Conservation (phyloP, 1,140 invertebrate genomes). For the Polyergus mexicanus region DNA sequence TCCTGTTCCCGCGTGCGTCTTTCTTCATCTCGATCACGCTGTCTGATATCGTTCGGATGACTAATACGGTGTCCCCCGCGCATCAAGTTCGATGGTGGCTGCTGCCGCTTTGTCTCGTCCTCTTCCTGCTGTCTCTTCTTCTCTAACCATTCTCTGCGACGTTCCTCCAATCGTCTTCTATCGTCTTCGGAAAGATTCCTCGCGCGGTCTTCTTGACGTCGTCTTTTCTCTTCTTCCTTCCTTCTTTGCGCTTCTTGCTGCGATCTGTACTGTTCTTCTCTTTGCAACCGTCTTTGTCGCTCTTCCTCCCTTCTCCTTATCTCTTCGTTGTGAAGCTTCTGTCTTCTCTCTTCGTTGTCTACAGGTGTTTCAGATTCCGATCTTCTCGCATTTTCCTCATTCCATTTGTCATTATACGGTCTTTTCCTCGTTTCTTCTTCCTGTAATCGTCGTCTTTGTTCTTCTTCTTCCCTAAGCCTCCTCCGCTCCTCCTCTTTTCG, state of each 20-base stretch:
- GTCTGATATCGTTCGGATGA: constrained; percentile 18
- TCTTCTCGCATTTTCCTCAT: background rate
- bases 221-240: constrained; percentile 5
- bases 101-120: constrained; percentile 22
- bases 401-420: background rate
- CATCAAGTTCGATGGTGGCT: constrained; percentile 40
- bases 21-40: constrained; percentile 8
- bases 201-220: background rate
- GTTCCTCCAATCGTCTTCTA: constrained; percentile 47
- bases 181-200: constrained; percentile 26
- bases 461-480: constrained; percentile 19
- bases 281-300: background rate
- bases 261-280: constrained; percentile 25
- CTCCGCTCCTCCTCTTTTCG: constrained; percentile 28
- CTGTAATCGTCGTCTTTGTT: constrained; percentile 31
- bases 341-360: constrained; percentile 6
- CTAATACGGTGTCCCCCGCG: background rate
- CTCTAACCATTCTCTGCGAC: constrained; percentile 56
- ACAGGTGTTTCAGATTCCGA: background rate
- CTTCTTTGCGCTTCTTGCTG: constrained; percentile 16
- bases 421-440: constrained; percentile 21
- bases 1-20: constrained; percentile 34
- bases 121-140: constrained; percentile 31
- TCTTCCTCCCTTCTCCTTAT: constrained; percentile 21
- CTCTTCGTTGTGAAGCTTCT: background rate